Evolutionary conservation across 1,140 invertebrate genomes (phyloP).

Genomic region (Bactericera cockerelli): DNA sequence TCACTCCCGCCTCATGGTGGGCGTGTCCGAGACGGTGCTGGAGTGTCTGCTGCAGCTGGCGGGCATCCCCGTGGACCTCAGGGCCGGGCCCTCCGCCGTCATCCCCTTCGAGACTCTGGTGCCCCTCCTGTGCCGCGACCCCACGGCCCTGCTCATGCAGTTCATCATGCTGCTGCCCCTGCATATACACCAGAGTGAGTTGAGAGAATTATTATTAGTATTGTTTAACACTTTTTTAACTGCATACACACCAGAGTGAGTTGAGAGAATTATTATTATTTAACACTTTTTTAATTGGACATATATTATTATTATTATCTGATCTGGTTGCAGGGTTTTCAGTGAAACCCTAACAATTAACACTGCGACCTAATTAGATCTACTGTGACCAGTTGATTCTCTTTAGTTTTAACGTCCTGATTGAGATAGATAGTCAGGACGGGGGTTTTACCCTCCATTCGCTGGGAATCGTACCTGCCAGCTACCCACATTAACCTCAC

Average conservation of each 20-base stretch:
- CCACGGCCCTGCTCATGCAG: conserved; percentile 66
- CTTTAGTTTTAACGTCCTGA: too few relatives aligned
- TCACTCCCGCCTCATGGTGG: conserved; percentile 55
- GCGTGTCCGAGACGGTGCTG: conserved; percentile 33
- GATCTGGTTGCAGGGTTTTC: too few relatives aligned
- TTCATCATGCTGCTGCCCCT: conserved; percentile 69
- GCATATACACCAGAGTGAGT: conserved; percentile 69
- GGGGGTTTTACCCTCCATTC: too few relatives aligned
- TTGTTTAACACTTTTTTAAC: too few relatives aligned
- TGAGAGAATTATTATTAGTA: conserved; percentile 12
- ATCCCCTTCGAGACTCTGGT: conserved; percentile 45
- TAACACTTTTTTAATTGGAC: too few relatives aligned
- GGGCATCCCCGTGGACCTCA: conserved; percentile 28
- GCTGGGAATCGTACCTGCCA: too few relatives aligned
- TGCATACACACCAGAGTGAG: conserved; percentile 71
- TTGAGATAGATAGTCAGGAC: too few relatives aligned
- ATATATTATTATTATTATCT: too few relatives aligned
- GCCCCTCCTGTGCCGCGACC: conserved; percentile 69
- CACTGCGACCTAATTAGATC: too few relatives aligned
- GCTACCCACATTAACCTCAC: too few relatives aligned
- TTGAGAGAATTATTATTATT: conserved; percentile 19
- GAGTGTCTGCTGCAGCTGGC: conserved; percentile 37
- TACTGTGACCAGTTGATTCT: too few relatives aligned
- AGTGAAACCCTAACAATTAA: too few relatives aligned
- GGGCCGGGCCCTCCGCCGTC: conserved; percentile 28